A percentile compares a stretch with the other conserved stretches of the same genome.
Conservation (phyloP, 1,140 invertebrate species). For the Lordiphosa collinella region DNA sequence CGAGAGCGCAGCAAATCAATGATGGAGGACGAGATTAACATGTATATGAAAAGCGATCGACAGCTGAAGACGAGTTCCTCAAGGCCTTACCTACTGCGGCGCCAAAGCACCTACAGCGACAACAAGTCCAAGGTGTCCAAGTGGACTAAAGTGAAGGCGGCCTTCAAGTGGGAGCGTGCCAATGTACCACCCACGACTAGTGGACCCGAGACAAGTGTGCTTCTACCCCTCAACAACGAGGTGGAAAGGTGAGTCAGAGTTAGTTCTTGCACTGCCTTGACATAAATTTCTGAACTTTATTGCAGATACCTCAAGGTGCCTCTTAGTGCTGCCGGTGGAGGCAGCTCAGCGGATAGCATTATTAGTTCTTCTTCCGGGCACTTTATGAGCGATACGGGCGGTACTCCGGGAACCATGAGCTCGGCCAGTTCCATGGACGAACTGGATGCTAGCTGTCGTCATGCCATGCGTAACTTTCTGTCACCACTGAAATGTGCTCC, state of each 20-base stretch:
- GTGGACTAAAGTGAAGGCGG: slow-evolving; percentile 91
- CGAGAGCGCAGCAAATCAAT: slow-evolving; percentile 81
- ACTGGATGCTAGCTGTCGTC: slow-evolving; percentile 46
- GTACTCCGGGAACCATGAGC: slow-evolving; percentile 71
- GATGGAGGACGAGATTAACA: slow-evolving; percentile 75
- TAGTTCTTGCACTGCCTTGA: too few relatives aligned
- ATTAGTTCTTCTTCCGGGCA: slow-evolving; percentile 79
- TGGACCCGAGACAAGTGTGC: slow-evolving; percentile 72
- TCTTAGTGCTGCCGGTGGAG: slow-evolving; percentile 65
- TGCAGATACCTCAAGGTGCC: slow-evolving; percentile 80
- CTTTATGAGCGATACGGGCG: slow-evolving; percentile 66
- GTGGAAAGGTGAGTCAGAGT: slow-evolving; percentile 63
- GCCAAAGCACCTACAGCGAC: slow-evolving; percentile 73
- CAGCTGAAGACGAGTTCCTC: slow-evolving; percentile 30
- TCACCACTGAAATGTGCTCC: neutral
- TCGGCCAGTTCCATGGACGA: slow-evolving; percentile 78
- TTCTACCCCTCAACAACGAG: slow-evolving; percentile 74
- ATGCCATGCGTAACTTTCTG: slow-evolving; percentile 45
- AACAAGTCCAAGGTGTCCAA: slow-evolving; percentile 83
- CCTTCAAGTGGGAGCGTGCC: slow-evolving; percentile 87
- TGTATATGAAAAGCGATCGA: slow-evolving; percentile 51
- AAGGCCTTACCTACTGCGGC: slow-evolving; percentile 55
- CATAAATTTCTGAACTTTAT: neutral
- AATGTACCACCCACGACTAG: slow-evolving; percentile 78
- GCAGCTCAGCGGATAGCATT: slow-evolving; percentile 81